Conservation (phyloP, 2,113 vertebrate genomes). For the Nymphicus hollandicus region DNA sequence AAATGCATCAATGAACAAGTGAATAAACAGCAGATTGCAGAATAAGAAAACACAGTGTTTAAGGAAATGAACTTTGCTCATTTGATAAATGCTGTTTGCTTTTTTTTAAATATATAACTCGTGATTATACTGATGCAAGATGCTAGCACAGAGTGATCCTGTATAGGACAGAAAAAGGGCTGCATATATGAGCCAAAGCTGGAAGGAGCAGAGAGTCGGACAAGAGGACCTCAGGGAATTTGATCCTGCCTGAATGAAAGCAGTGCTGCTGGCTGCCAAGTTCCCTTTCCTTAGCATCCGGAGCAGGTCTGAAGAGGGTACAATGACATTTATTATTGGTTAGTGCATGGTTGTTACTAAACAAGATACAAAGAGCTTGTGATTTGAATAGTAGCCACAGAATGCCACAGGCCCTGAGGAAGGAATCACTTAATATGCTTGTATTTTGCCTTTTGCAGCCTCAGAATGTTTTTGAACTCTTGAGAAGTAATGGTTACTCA, state of each 20-base stretch:
- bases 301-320: neutral
- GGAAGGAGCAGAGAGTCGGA: neutral
- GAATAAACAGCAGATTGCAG: conserved; percentile 3
- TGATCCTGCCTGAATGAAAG: neutral
- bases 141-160: neutral
- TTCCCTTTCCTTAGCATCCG: neutral
- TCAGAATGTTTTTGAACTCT: neutral
- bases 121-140: neutral
- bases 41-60: neutral
- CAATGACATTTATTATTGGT: neutral
- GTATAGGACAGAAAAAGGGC: neutral
- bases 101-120: neutral
- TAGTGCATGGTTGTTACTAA: neutral
- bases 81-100: neutral
- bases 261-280: neutral
- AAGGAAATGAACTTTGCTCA: conserved; percentile 26
- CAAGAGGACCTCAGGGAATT: neutral
- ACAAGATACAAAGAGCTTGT: neutral
- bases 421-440: neutral
- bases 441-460: neutral
- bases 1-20: conserved; percentile 20
- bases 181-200: neutral
- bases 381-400: neutral
- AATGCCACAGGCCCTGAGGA: neutral
- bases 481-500: neutral